A percentile compares a stretch with the other conserved stretches of the same genome.
These are phyloP conservation scores for Plutomurus gul DNA, from an alignment of 1,140 invertebrate genomes.

Conservation along the genomic window DNA sequence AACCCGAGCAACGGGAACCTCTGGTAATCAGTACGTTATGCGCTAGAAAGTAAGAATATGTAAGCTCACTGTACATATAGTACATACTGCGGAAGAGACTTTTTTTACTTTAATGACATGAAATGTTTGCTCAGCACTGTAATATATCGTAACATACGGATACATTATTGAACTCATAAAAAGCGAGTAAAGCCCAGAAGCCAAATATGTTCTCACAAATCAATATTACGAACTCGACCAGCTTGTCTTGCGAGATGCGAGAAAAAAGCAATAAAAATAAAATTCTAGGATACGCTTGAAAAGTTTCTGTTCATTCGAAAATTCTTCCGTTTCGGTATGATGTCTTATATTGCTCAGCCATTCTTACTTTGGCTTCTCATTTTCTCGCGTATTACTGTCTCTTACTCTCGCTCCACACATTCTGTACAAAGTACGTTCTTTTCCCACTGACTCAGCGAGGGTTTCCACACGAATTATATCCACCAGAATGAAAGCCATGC, in stretches of 20 bases:
- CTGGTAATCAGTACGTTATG: too few species aligned
- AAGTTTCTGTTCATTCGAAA: constrained; percentile 12
- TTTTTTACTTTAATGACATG: neutral
- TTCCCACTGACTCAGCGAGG: neutral
- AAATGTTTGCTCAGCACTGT: constrained; percentile 13
- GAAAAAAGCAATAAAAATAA: constrained; percentile 28
- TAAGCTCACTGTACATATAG: too few species aligned
- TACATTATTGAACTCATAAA: constrained; percentile 30
- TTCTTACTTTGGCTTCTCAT: neutral
- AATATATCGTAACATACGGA: constrained; percentile 11
- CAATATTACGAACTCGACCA: neutral
- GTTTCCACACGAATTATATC: neutral
- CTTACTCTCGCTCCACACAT: neutral
- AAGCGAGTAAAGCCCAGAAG: neutral
- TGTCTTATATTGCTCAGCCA: constrained; percentile 7
- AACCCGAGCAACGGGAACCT: too few species aligned
- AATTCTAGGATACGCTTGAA: constrained; percentile 8
- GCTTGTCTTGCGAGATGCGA: neutral
- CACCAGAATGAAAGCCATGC: neutral
- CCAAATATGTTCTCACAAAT: neutral
- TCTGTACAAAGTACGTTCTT: neutral
- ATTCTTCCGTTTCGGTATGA: constrained; percentile 2
- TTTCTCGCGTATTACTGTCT: neutral
- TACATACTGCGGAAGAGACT: too few species aligned
- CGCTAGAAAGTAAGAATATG: too few species aligned